These are phyloP conservation scores for Poecilia wingei DNA, from an alignment of 2,797 vertebrate species.

Conservation along the genomic window DNA sequence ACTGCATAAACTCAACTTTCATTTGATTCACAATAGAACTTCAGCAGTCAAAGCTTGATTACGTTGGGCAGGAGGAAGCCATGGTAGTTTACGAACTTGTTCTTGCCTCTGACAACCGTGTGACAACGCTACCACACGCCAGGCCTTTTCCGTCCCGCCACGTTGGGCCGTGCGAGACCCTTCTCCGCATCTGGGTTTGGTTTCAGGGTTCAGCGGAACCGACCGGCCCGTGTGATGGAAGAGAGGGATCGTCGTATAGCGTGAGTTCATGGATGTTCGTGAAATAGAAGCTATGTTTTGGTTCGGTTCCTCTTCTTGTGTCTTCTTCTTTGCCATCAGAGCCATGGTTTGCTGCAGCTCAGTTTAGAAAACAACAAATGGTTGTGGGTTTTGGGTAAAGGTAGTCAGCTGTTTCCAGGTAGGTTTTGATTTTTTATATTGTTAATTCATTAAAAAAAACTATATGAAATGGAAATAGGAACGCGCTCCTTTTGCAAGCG, in stretches of 20 bases:
- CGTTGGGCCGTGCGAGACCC: conserved; percentile 51
- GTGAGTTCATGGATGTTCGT: conserved; percentile 63
- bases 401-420: background rate
- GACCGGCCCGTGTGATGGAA: conserved; percentile 56
- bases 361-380: conserved; percentile 12
- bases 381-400: background rate
- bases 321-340: conserved; percentile 12
- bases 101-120: background rate
- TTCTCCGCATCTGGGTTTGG: conserved; percentile 75
- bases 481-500: too few relatives aligned
- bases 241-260: conserved; percentile 62
- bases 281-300: conserved; percentile 37
- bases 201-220: conserved; percentile 57
- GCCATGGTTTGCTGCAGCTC: conserved; percentile 28
- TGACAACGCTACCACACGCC: conserved; percentile 21
- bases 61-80: background rate
- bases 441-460: too few relatives aligned
- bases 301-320: background rate
- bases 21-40: background rate
- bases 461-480: too few relatives aligned
- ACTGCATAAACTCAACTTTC: background rate
- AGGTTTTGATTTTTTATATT: background rate
- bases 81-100: background rate
- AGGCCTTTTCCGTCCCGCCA: conserved; percentile 55
- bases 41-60: background rate